Conservation (phyloP, 2,888 invertebrate genomes). For the Villa cingulata region DNA sequence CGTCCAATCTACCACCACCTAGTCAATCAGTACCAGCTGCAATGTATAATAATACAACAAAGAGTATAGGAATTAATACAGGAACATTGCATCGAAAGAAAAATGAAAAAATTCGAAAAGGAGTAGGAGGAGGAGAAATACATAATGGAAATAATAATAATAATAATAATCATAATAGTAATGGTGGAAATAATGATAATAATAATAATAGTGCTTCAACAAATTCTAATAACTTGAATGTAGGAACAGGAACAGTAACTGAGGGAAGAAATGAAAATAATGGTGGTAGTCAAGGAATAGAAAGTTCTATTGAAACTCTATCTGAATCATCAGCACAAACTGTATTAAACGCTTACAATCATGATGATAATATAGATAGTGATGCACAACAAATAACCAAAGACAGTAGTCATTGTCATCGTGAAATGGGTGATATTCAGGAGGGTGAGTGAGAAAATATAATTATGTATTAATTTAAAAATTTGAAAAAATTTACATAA, state of each 20-base stretch:
- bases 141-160: background rate
- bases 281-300: slow-evolving; percentile 1
- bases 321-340: slow-evolving; percentile 25
- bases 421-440: slow-evolving; percentile 18
- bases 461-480: background rate
- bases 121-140: background rate
- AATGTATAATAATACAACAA: slow-evolving; percentile 17
- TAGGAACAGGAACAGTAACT: background rate
- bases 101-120: background rate
- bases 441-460: slow-evolving; percentile 12
- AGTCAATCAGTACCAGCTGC: slow-evolving; percentile 26
- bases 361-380: slow-evolving; percentile 4
- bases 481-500: background rate
- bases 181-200: background rate
- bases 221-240: slow-evolving; percentile 2
- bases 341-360: slow-evolving; percentile 9
- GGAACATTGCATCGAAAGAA: slow-evolving; percentile 2
- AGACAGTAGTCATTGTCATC: slow-evolving; percentile 14
- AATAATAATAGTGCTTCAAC: background rate
- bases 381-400: slow-evolving; percentile 8
- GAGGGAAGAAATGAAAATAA: background rate
- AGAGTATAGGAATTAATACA: slow-evolving; percentile 3
- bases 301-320: slow-evolving; percentile 20
- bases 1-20: slow-evolving; percentile 35
- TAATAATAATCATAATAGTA: background rate